These are phyloP conservation scores for Eueides isabella DNA, from an alignment of 1,140 invertebrate species.

Conservation along the genomic window DNA sequence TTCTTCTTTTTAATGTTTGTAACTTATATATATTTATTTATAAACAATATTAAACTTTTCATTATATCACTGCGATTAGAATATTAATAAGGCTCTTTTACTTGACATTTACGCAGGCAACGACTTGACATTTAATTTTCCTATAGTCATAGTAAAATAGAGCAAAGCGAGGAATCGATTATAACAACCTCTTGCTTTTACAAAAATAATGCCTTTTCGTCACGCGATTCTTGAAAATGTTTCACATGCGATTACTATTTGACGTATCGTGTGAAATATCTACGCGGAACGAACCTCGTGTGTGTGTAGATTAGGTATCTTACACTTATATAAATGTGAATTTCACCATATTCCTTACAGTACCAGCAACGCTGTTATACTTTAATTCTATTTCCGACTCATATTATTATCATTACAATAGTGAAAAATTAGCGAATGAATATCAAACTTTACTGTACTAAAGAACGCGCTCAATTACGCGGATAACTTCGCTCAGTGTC, in stretches of 20 bases:
- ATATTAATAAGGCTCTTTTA: constrained; percentile 22
- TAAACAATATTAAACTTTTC: background rate
- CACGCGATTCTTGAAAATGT: constrained; percentile 50
- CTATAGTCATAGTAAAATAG: constrained; percentile 41
- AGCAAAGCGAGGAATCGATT: constrained; percentile 60
- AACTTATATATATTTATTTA: too few species aligned
- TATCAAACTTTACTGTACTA: constrained; percentile 14
- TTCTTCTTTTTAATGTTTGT: too few species aligned
- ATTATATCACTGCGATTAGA: constrained; percentile 10
- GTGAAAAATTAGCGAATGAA: background rate
- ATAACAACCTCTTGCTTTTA: constrained; percentile 67
- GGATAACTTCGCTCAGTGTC: constrained; percentile 36
- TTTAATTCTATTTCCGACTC: background rate
- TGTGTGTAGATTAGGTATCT: constrained; percentile 35
- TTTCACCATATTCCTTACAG: background rate
- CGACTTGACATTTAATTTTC: constrained; percentile 63
- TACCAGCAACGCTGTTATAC: background rate
- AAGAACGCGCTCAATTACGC: constrained; percentile 29
- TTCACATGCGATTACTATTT: constrained; percentile 33
- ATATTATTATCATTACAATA: background rate
- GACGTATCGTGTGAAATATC: constrained; percentile 31
- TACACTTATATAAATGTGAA: constrained; percentile 13
- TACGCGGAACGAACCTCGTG: constrained; percentile 21
- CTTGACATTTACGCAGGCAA: constrained; percentile 70
- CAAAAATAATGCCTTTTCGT: constrained; percentile 55